Conservation (phyloP, 2,797 vertebrate species). For the Pseudochirops corinnae region DNA sequence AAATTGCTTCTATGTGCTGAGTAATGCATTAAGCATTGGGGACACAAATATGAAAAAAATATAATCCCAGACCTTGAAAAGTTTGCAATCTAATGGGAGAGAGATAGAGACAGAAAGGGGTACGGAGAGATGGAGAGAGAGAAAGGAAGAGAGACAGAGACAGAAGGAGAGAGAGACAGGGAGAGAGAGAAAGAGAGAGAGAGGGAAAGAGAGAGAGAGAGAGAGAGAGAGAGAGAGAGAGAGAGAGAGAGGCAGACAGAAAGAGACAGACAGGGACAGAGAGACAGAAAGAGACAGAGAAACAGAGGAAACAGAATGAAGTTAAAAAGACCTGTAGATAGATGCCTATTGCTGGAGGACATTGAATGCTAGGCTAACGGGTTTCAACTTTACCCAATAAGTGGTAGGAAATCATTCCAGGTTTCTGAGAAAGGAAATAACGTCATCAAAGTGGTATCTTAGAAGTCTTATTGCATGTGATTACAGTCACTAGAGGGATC, state of each 20-base stretch:
- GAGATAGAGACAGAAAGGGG: not conserved
- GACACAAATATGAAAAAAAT: not conserved
- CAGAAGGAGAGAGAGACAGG: no score
- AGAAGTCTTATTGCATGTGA: not conserved
- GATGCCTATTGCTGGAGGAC: not conserved
- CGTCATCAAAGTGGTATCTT: not conserved
- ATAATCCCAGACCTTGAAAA: not conserved
- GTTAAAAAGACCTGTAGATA: not conserved
- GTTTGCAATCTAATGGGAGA: not conserved
- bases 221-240: no score
- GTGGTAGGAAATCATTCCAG: not conserved
- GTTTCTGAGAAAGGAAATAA: not conserved
- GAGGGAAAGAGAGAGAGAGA: no score
- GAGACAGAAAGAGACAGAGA: accelerated
- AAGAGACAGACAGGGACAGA: no score
- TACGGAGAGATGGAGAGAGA: no score
- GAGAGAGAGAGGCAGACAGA: no score
- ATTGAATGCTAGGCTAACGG: not conserved
- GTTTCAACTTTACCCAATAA: not conserved
- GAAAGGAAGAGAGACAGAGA: accelerated
- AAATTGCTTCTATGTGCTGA: not conserved
- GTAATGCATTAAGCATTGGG: not conserved
- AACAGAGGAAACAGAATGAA: not conserved
- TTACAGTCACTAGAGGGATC: not conserved
- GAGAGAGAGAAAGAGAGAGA: no score